Evolutionary conservation across 2,797 vertebrate genomes (phyloP).

Genomic region (Centroberyx gerrardi): DNA sequence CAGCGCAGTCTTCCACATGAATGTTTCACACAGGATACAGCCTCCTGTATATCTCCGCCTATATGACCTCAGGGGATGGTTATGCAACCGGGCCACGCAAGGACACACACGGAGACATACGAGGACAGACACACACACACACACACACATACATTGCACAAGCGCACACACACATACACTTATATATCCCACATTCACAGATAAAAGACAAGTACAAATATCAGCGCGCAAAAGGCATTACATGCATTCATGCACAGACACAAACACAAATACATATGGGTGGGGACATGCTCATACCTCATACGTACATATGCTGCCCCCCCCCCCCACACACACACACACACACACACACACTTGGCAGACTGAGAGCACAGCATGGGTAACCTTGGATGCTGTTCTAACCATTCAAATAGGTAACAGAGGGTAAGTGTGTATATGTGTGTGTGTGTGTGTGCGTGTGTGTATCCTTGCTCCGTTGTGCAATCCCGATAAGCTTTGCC

Average conservation of each 20-base stretch:
- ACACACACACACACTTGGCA: slow-evolving; percentile 34
- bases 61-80: slow-evolving; percentile 33
- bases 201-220: too few relatives aligned
- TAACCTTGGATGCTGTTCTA: slow-evolving; percentile 48
- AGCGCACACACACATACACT: not conserved
- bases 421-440: too few relatives aligned
- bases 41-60: slow-evolving; percentile 46
- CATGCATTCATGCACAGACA: not conserved
- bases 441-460: too few relatives aligned
- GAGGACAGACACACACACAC: slow-evolving; percentile 8
- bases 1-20: not conserved
- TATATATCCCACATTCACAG: too few relatives aligned
- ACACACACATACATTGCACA: not conserved
- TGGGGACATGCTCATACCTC: not conserved
- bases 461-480: too few relatives aligned
- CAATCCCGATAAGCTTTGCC: slow-evolving; percentile 22
- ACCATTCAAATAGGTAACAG: too few relatives aligned
- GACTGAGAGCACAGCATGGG: slow-evolving; percentile 28
- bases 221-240: too few relatives aligned
- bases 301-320: too few relatives aligned
- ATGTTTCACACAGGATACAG: slow-evolving; percentile 5
- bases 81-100: slow-evolving; percentile 46
- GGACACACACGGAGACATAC: slow-evolving; percentile 7
- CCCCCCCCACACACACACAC: slow-evolving; percentile 9
- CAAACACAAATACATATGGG: not conserved